These are phyloP conservation scores for Smutsia temminckii DNA, from an alignment of 2,797 vertebrate genomes.

Conservation along the genomic window DNA sequence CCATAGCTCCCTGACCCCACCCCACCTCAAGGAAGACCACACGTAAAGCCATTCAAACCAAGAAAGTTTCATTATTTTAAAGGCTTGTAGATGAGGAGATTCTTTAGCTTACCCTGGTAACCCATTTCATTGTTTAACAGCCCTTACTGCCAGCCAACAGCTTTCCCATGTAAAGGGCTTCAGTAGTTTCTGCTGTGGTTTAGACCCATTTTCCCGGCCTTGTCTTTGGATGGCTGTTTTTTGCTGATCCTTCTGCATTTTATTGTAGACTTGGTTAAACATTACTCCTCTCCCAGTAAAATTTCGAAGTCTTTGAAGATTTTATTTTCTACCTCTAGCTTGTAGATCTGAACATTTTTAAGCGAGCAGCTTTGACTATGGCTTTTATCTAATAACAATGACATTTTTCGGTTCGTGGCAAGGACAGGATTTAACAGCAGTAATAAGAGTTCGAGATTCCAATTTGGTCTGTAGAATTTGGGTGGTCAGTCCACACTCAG, in stretches of 20 bases:
- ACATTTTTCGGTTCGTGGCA: slow-evolving; percentile 35
- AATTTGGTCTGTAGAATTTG: background rate
- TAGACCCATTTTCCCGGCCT: slow-evolving; percentile 43
- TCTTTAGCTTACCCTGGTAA: slow-evolving; percentile 68
- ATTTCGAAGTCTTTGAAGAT: slow-evolving; percentile 71
- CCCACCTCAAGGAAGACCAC: slow-evolving; percentile 59
- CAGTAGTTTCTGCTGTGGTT: slow-evolving; percentile 41
- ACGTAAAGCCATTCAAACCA: slow-evolving; percentile 65
- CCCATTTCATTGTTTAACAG: slow-evolving; percentile 59
- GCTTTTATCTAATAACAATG: slow-evolving; percentile 24
- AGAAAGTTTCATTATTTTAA: slow-evolving; percentile 68
- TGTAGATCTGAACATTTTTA: slow-evolving; percentile 49
- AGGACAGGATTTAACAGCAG: slow-evolving; percentile 44
- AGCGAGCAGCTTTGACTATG: background rate
- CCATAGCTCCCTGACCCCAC: slow-evolving; percentile 13
- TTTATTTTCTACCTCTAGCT: slow-evolving; percentile 52
- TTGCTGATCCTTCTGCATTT: slow-evolving; percentile 44
- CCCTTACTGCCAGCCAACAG: slow-evolving; percentile 17
- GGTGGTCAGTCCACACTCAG: slow-evolving; percentile 1
- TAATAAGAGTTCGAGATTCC: background rate
- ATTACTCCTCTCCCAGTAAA: slow-evolving; percentile 69
- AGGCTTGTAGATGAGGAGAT: slow-evolving; percentile 57
- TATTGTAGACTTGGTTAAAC: slow-evolving; percentile 74
- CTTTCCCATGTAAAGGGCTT: slow-evolving; percentile 56
- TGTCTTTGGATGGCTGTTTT: slow-evolving; percentile 54